Conservation (phyloP, 2,888 invertebrate genomes). For the Pterostichus niger region DNA sequence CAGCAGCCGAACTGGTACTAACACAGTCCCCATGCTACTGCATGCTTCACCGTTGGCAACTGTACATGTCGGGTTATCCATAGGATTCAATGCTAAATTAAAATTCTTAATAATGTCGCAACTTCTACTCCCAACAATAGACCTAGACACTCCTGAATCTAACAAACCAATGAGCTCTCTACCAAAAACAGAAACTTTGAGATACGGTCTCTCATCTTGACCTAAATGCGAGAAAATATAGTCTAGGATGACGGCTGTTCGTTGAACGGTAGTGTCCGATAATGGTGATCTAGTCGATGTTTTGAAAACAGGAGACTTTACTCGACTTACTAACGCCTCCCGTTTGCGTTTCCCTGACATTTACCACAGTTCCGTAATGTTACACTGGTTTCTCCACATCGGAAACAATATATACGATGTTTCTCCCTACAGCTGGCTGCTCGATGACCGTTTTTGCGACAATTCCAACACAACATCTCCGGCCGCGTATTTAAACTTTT, state of each 20-base stretch:
- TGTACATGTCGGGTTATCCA: constrained; percentile 34
- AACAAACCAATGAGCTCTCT: neutral
- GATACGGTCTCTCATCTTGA: neutral
- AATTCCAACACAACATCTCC: neutral
- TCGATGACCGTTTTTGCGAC: neutral
- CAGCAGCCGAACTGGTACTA: constrained; percentile 55
- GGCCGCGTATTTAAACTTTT: too few relatives aligned
- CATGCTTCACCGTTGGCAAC: constrained; percentile 67
- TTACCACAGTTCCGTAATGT: neutral
- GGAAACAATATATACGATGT: neutral
- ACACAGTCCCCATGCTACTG: constrained; percentile 49
- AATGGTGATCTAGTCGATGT: neutral
- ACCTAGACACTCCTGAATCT: neutral
- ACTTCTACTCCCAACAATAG: neutral
- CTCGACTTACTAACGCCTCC: neutral
- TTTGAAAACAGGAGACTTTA: neutral
- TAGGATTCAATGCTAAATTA: too few relatives aligned
- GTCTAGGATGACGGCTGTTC: too few relatives aligned
- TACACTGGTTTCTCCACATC: neutral
- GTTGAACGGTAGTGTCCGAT: neutral
- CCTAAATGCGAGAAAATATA: neutral
- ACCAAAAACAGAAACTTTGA: neutral
- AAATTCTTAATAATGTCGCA: neutral
- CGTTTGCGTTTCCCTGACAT: neutral
- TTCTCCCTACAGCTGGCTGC: neutral